Evolutionary conservation across 2,113 vertebrate genomes (phyloP).

Genomic region (Triplophysa rosa): DNA sequence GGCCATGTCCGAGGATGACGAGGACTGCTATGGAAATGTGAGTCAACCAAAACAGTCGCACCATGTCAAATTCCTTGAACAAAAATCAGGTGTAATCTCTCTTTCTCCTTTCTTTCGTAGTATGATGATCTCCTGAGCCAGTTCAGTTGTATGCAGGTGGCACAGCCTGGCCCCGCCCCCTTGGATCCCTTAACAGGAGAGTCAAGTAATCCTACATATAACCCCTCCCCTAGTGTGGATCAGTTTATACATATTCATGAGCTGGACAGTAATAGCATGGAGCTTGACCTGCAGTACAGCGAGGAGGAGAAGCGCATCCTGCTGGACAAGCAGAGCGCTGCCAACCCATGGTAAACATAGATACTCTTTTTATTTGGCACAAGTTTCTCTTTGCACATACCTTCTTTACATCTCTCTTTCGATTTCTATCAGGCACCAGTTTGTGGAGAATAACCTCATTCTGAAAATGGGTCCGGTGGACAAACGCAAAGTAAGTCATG

Average conservation of each 20-base stretch:
- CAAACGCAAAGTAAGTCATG: conserved; percentile 89
- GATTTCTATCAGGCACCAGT: conserved; percentile 87
- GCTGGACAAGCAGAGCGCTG: conserved; percentile 91
- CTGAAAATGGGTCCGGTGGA: conserved; percentile 99
- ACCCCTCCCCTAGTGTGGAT: conserved; percentile 90
- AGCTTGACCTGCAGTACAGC: conserved; percentile 95
- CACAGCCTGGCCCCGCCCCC: conserved; percentile 84
- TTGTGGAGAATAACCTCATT: conserved; percentile 99
- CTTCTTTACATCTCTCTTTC: conserved; percentile 1
- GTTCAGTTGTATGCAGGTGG: conserved; percentile 98
- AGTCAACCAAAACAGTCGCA: conserved; percentile 46
- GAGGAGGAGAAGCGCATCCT: conserved; percentile 92
- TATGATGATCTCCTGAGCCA: conserved; percentile 99
- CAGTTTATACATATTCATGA: conserved; percentile 99
- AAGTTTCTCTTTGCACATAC: neutral
- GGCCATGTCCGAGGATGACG: conserved; percentile 98
- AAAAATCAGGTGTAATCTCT: neutral
- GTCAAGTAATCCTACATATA: conserved; percentile 41
- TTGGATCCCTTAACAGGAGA: conserved; percentile 79
- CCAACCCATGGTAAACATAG: conserved; percentile 89
- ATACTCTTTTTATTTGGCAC: neutral
- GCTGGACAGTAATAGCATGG: conserved; percentile 95
- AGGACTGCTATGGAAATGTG: conserved; percentile 99
- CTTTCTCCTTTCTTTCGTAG: conserved; percentile 64
- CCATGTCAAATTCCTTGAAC: neutral